Evolutionary conservation across 2,113 vertebrate genomes (phyloP).

Genomic region (Cygnus atratus): DNA sequence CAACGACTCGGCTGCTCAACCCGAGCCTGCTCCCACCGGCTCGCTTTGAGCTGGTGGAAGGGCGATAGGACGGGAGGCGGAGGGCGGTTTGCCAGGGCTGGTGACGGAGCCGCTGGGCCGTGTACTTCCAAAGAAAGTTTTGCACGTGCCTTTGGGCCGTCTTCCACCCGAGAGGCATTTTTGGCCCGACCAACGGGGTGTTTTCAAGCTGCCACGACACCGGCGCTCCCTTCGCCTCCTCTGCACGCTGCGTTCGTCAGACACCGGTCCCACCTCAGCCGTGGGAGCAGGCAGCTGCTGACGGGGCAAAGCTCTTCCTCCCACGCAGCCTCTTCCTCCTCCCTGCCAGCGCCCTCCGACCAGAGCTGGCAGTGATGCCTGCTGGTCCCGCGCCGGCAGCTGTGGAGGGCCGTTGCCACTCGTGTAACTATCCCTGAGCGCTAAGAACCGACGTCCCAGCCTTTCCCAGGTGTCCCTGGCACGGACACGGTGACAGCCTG

Average conservation of each 20-base stretch:
- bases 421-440: background rate
- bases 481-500: background rate
- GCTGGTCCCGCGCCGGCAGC: background rate
- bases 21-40: background rate
- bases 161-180: background rate
- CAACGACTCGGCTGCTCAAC: background rate
- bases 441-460: background rate
- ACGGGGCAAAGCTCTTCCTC: background rate
- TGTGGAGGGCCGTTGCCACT: background rate
- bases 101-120: accelerated
- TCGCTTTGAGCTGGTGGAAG: background rate
- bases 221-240: background rate
- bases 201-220: background rate
- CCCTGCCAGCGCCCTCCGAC: accelerated
- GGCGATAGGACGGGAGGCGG: background rate
- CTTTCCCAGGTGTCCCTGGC: background rate
- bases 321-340: background rate
- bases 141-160: accelerated
- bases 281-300: background rate
- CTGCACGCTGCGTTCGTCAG: background rate
- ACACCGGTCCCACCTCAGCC: background rate
- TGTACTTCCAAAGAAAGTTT: background rate
- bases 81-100: background rate
- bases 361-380: accelerated
- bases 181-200: accelerated